Evolutionary conservation across 2,113 vertebrate species (phyloP).

Genomic region (Suncus etruscus): DNA sequence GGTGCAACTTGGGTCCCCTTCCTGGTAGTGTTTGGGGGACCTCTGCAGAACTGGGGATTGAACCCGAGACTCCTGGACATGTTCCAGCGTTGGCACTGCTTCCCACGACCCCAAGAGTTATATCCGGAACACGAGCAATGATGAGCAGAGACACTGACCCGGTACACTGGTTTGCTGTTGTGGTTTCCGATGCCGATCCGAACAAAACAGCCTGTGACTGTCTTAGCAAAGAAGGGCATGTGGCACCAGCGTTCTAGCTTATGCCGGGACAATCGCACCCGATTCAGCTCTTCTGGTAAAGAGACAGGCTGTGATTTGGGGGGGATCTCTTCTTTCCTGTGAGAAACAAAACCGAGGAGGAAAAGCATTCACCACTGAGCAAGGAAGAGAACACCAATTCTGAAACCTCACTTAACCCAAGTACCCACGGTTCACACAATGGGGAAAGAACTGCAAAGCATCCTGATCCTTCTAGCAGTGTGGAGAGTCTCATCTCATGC

Average conservation of each 20-base stretch:
- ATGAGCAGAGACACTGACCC: conserved; percentile 87
- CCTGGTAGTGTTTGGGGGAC: too few species aligned
- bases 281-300: conserved; percentile 96
- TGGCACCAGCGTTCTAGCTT: conserved; percentile 99
- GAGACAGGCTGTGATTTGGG: conserved; percentile 98
- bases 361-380: conserved; percentile 46
- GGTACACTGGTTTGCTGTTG: conserved; percentile 98
- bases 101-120: too few species aligned
- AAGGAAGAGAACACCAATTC: background rate
- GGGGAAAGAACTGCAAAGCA: background rate
- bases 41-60: too few species aligned
- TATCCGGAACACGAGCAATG: too few species aligned
- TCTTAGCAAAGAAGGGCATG: conserved; percentile 99
- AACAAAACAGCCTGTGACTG: conserved; percentile 98
- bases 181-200: conserved; percentile 98
- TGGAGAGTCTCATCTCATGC: background rate
- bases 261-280: conserved; percentile 96
- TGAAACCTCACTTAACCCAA: conserved; percentile 17
- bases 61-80: too few species aligned
- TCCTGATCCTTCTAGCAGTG: background rate
- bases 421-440: background rate
- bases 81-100: too few species aligned
- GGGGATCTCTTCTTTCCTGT: conserved; percentile 96
- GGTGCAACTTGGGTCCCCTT: too few species aligned
- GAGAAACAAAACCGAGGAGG: conserved; percentile 57